Evolutionary conservation across 2,113 vertebrate species (phyloP).

Genomic region (Heterotis niloticus): DNA sequence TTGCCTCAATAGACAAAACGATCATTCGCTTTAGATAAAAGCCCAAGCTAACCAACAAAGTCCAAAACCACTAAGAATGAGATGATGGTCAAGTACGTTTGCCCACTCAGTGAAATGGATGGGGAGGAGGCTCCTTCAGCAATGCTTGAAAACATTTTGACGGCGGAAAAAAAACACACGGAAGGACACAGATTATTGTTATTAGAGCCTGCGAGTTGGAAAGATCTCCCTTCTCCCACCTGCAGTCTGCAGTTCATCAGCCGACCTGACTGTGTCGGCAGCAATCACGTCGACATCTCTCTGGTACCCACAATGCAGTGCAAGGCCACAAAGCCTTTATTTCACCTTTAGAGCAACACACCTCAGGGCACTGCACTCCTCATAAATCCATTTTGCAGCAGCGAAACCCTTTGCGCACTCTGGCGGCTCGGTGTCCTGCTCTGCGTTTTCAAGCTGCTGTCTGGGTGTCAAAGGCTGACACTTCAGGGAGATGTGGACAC

Average conservation of each 20-base stretch:
- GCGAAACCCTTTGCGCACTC: constrained; percentile 7
- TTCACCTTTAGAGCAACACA: neutral
- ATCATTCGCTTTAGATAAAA: no score
- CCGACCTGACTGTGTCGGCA: neutral
- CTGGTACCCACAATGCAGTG: constrained; percentile 12
- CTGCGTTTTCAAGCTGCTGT: neutral
- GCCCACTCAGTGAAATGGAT: no score
- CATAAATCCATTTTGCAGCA: constrained; percentile 2
- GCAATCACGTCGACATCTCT: neutral
- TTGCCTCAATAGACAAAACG: no score
- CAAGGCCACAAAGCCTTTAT: neutral
- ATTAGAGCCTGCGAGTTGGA: neutral
- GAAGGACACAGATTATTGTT: no score
- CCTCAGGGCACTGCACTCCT: neutral
- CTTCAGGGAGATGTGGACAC: no score
- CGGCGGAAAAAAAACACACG: neutral
- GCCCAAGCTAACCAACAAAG: no score
- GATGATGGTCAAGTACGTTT: no score
- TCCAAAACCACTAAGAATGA: no score
- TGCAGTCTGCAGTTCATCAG: neutral
- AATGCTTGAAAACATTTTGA: no score
- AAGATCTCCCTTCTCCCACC: neutral
- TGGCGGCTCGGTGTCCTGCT: no score
- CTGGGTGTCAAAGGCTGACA: no score
- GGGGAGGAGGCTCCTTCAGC: neutral